Evolutionary conservation across 2,797 vertebrate genomes (phyloP).

Genomic region (Gadopsis bispinosus): DNA sequence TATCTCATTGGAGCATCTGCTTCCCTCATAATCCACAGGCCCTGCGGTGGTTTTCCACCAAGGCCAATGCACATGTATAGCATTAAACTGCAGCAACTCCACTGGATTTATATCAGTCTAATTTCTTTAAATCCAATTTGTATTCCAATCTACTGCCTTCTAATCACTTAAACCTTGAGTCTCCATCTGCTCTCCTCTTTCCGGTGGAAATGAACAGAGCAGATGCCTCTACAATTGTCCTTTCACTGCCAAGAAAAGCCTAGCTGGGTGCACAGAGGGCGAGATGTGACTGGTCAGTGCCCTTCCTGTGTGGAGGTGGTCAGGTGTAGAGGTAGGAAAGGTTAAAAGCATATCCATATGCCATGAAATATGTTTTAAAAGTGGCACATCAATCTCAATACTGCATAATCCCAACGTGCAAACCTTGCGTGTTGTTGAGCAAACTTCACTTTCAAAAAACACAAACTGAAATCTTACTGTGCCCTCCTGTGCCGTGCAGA

Average conservation of each 20-base stretch:
- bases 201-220: conserved; percentile 88
- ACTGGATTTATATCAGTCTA: conserved; percentile 99
- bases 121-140: conserved; percentile 99
- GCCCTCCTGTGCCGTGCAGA: conserved; percentile 1
- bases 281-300: conserved; percentile 58
- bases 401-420: conserved; percentile 4
- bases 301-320: conserved; percentile 78
- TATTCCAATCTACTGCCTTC: conserved; percentile 98
- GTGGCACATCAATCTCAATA: conserved; percentile 45
- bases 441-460: conserved; percentile 25
- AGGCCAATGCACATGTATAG: conserved; percentile 77
- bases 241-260: conserved; percentile 85
- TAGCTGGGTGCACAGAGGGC: conserved; percentile 42
- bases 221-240: conserved; percentile 94
- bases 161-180: conserved; percentile 98
- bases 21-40: conserved; percentile 91
- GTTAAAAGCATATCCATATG: conserved; percentile 61
- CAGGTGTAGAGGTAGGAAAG: conserved; percentile 65
- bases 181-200: conserved; percentile 95
- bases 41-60: conserved; percentile 80
- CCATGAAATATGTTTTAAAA: conserved; percentile 37
- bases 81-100: conserved; percentile 91
- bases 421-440: conserved; percentile 2
- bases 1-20: conserved; percentile 98
- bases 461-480: conserved; percentile 23